Percentiles rank a stretch among this genome's conserved stretches.
phyloP scores from a whole-genome alignment of 2,797 vertebrate species.

The Amblyopsis hoosieri region DNA sequence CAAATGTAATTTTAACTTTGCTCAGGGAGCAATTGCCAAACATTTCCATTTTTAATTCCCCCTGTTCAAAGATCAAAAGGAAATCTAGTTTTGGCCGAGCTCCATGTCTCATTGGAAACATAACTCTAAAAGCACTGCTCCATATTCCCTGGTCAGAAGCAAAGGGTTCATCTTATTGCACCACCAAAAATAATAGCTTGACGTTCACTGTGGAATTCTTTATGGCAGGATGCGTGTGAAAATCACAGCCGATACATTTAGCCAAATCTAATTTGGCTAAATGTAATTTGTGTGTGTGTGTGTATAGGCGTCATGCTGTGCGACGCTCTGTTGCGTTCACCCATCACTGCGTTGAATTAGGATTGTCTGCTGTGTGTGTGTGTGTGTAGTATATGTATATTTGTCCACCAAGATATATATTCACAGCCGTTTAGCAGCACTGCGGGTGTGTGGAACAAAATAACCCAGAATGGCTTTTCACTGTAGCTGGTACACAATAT shows the following conservation, averaged over 20 bases:
- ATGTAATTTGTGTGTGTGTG: not conserved
- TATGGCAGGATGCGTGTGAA: not conserved
- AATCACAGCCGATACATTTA: not conserved
- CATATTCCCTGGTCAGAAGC: not conserved
- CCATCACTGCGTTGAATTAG: not conserved
- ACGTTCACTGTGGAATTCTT: not conserved
- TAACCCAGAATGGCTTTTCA: not conserved
- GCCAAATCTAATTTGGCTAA: not conserved
- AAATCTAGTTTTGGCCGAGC: conserved; percentile 6
- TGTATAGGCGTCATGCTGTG: not conserved
- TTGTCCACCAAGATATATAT: not conserved
- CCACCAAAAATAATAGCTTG: not conserved
- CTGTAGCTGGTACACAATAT: not conserved
- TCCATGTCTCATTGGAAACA: not conserved
- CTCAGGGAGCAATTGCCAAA: conserved; percentile 2
- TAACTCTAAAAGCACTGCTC: not conserved
- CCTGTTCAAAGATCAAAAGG: not conserved
- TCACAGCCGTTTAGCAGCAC: not conserved
- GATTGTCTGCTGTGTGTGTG: not conserved
- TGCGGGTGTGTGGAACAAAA: not conserved
- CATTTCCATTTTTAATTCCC: conserved; percentile 9
- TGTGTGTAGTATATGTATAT: not conserved
- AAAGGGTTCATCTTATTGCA: conserved; percentile 1
- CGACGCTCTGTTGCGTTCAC: not conserved
- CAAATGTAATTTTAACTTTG: conserved; percentile 6